A percentile compares a stretch with the other conserved stretches of the same genome.
phyloP scores from a whole-genome alignment of 2,888 invertebrate genomes.

The Rhopalosiphum nymphaeae region DNA sequence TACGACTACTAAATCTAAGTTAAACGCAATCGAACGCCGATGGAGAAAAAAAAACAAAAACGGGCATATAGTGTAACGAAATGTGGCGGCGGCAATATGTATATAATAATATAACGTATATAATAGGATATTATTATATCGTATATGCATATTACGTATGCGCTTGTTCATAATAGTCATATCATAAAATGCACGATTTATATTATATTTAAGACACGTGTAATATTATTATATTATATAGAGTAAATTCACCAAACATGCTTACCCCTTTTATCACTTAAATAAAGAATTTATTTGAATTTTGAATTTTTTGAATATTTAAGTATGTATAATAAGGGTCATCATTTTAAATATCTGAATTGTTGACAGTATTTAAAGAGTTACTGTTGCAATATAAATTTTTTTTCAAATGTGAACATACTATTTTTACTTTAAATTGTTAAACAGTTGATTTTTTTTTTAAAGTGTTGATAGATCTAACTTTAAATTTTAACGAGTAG shows the following conservation, averaged over 20 bases:
- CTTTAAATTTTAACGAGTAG: not conserved
- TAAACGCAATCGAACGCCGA: not conserved
- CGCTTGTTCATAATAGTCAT: not conserved
- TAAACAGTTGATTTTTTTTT: not conserved
- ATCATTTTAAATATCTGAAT: not conserved
- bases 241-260: not conserved
- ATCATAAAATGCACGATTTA: not conserved
- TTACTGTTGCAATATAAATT: not conserved
- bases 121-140: too few species aligned
- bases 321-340: too few species aligned
- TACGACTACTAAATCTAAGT: constrained; percentile 56
- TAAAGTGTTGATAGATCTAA: not conserved
- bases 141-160: not conserved
- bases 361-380: not conserved
- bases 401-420: not conserved
- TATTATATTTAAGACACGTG: not conserved
- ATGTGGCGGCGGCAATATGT: not conserved
- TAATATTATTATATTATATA: not conserved
- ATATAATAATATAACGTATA: too few species aligned
- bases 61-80: constrained; percentile 18
- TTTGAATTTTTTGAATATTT: not conserved
- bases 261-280: not conserved
- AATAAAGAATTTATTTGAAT: not conserved
- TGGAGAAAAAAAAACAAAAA: not conserved
- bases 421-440: not conserved